phyloP scores from a whole-genome alignment of 2,797 vertebrate species.

The Anolis apletophallus region DNA sequence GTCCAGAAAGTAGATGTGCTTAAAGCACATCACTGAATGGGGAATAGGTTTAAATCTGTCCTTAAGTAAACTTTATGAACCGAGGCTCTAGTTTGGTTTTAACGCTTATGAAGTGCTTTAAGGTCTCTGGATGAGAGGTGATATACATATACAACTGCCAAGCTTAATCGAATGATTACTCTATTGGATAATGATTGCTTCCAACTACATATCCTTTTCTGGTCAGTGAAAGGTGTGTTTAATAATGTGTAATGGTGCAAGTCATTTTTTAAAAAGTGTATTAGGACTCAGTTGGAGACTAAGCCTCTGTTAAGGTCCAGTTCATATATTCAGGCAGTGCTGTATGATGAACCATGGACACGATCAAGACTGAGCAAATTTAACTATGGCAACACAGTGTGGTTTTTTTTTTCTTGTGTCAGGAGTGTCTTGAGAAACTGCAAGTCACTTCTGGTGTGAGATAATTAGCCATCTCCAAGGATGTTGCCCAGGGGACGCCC shows the following conservation, averaged over 20 bases:
- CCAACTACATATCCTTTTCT: constrained; percentile 15
- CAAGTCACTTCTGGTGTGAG: too few relatives aligned
- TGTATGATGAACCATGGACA: not conserved
- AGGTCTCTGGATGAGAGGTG: constrained; percentile 17
- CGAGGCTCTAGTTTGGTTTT: constrained; percentile 28
- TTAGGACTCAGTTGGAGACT: not conserved
- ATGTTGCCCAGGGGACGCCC: too few relatives aligned
- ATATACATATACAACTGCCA: constrained; percentile 12
- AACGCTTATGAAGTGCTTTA: constrained; percentile 10
- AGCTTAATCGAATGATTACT: constrained; percentile 20
- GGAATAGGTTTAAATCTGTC: constrained; percentile 32
- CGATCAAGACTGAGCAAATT: not conserved
- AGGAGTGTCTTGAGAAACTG: too few relatives aligned
- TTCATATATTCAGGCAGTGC: constrained; percentile 1
- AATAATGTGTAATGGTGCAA: constrained; percentile 33
- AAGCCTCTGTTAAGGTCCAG: not conserved
- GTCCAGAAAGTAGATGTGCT: not conserved
- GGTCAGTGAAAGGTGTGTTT: constrained; percentile 11
- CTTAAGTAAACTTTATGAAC: constrained; percentile 40
- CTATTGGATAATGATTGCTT: constrained; percentile 27
- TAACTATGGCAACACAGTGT: not conserved
- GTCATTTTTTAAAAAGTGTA: constrained; percentile 12
- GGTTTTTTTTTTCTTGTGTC: not conserved
- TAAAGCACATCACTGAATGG: constrained; percentile 23
- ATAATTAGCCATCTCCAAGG: too few relatives aligned